phyloP scores from a whole-genome alignment of 2,113 vertebrate species.

The Pheucticus melanocephalus region DNA sequence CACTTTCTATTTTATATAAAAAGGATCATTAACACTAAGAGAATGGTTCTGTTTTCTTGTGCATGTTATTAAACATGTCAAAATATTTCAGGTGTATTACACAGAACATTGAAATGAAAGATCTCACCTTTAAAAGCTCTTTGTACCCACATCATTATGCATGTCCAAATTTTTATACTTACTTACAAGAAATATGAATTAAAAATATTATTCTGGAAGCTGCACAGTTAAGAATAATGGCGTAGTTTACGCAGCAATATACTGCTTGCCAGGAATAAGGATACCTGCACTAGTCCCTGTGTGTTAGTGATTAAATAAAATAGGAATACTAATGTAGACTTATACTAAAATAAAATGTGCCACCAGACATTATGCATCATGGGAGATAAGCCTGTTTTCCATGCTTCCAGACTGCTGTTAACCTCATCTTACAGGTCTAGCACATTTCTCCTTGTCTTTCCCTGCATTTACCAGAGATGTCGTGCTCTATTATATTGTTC shows the following conservation, averaged over 20 bases:
- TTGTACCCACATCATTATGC: not conserved
- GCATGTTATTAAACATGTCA: not conserved
- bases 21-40: slow-evolving; percentile 2
- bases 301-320: not conserved
- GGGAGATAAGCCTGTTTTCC: not conserved
- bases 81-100: not conserved
- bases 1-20: not conserved
- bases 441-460: not conserved
- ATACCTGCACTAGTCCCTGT: not conserved
- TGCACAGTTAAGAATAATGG: not conserved
- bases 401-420: not conserved
- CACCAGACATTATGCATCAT: not conserved
- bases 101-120: not conserved
- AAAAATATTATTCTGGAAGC: not conserved
- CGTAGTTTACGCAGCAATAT: not conserved
- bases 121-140: not conserved
- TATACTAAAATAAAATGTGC: not conserved
- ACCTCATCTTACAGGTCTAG: not conserved
- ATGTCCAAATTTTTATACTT: not conserved
- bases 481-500: not conserved
- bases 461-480: not conserved
- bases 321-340: not conserved
- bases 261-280: not conserved
- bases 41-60: not conserved
- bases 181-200: not conserved